phyloP scores from a whole-genome alignment of 2,113 vertebrate genomes.

The rat (Rattus norvegicus) region DNA sequence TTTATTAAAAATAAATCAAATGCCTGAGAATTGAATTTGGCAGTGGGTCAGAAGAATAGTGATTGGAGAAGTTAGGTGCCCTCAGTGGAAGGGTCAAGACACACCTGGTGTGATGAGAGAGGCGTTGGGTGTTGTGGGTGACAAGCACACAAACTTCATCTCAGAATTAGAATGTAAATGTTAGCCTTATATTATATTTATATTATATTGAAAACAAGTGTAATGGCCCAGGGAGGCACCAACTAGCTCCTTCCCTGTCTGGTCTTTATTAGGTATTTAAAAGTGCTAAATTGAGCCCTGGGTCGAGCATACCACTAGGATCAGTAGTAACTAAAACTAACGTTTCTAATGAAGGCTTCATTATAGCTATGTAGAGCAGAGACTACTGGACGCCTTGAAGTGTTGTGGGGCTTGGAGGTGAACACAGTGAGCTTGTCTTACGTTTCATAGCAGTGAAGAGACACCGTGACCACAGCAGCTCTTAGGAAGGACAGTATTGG shows the following conservation, averaged over 20 bases:
- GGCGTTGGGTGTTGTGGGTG: not conserved
- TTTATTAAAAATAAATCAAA: slow-evolving; percentile 22
- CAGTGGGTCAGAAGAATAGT: not conserved
- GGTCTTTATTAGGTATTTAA: not conserved
- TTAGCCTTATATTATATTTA: not conserved
- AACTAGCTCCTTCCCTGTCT: not conserved
- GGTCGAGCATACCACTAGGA: not conserved
- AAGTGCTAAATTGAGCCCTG: not conserved
- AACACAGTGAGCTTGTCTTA: not conserved
- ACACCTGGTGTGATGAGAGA: not conserved
- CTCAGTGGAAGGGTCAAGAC: not conserved
- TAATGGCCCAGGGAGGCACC: not conserved
- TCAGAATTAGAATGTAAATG: not conserved
- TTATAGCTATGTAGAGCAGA: slow-evolving; percentile 22
- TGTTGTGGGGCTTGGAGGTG: not conserved
- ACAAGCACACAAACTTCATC: not conserved
- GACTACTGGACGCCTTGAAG: not conserved
- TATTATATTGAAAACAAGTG: slow-evolving; percentile 18
- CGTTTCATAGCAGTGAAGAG: not conserved
- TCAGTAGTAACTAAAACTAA: not conserved
- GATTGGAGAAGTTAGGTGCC: not conserved
- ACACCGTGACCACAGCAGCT: not conserved
- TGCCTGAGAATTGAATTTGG: not conserved
- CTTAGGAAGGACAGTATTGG: not conserved
- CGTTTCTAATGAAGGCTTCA: slow-evolving; percentile 12